Percentiles rank a stretch among this genome's conserved stretches.
Conservation (phyloP, 2,888 invertebrate species). For the Athetis lepigone region DNA sequence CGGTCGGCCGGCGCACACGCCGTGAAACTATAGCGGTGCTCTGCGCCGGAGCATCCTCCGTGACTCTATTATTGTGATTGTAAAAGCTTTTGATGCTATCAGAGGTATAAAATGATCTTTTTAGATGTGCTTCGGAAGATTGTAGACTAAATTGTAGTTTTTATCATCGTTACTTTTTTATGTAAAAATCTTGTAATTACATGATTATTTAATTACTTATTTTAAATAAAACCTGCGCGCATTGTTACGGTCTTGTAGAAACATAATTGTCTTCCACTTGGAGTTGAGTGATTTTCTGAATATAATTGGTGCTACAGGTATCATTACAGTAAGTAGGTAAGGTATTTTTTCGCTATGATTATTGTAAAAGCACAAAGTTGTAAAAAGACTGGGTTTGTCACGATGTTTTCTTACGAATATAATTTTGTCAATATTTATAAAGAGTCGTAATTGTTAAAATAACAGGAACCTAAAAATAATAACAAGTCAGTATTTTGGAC, state of each 20-base stretch:
- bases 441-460: too few relatives aligned
- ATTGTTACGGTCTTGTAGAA: conserved; percentile 25
- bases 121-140: conserved; percentile 23
- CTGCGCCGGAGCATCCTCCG: conserved; percentile 56
- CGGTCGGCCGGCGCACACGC: conserved; percentile 63
- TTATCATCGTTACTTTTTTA: conserved; percentile 12
- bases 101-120: conserved; percentile 18
- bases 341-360: conserved; percentile 22
- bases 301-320: conserved; percentile 31
- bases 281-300: conserved; percentile 21
- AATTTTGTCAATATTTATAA: not conserved
- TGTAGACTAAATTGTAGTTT: conserved; percentile 13
- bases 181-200: conserved; percentile 11
- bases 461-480: too few relatives aligned
- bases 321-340: conserved; percentile 33
- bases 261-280: conserved; percentile 29
- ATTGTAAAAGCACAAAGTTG: conserved; percentile 20
- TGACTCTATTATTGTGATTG: conserved; percentile 60
- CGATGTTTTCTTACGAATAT: not conserved
- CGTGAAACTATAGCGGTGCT: conserved; percentile 74
- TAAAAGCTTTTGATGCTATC: conserved; percentile 53
- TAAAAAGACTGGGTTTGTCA: conserved; percentile 8
- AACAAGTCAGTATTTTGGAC: not conserved
- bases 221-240: conserved; percentile 19
- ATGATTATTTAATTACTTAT: conserved; percentile 17